phyloP scores from a whole-genome alignment of 2,888 invertebrate species.

The Rhamphomyia laevipes region DNA sequence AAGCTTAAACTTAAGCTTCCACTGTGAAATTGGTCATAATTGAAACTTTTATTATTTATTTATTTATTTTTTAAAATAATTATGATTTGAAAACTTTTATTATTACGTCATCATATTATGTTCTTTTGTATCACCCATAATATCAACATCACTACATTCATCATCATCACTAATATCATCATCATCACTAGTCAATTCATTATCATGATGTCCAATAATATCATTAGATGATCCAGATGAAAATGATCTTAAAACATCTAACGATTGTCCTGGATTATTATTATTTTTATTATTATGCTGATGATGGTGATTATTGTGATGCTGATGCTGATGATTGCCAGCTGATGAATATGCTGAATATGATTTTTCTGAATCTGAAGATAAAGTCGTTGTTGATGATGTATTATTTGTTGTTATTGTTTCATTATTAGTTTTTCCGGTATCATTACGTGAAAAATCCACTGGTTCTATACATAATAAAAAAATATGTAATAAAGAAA shows the following conservation, averaged over 20 bases:
- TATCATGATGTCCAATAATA: constrained; percentile 21
- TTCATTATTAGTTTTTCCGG: constrained; percentile 13
- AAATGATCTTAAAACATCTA: constrained; percentile 9
- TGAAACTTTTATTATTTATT: no score
- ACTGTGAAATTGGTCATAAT: no score
- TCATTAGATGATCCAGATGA: constrained; percentile 8
- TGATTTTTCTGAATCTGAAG: constrained; percentile 18
- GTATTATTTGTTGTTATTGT: constrained; percentile 7
- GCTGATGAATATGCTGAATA: constrained; percentile 10
- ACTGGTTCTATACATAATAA: constrained; percentile 31
- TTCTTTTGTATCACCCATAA: constrained; percentile 34
- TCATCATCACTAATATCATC: constrained; percentile 29
- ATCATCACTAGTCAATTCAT: constrained; percentile 35
- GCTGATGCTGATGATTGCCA: constrained; percentile 7
- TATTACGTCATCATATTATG: not conserved
- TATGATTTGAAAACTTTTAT: not conserved
- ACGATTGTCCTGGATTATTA: constrained; percentile 1
- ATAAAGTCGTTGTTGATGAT: constrained; percentile 12
- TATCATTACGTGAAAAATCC: constrained; percentile 36
- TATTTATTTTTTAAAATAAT: no score
- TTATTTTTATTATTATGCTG: not conserved
- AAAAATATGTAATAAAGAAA: not conserved
- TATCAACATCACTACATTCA: constrained; percentile 37
- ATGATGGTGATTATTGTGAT: not conserved
- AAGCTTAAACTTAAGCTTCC: no score